phyloP scores from a whole-genome alignment of 2,797 vertebrate genomes.

The Gymnodraco acuticeps region DNA sequence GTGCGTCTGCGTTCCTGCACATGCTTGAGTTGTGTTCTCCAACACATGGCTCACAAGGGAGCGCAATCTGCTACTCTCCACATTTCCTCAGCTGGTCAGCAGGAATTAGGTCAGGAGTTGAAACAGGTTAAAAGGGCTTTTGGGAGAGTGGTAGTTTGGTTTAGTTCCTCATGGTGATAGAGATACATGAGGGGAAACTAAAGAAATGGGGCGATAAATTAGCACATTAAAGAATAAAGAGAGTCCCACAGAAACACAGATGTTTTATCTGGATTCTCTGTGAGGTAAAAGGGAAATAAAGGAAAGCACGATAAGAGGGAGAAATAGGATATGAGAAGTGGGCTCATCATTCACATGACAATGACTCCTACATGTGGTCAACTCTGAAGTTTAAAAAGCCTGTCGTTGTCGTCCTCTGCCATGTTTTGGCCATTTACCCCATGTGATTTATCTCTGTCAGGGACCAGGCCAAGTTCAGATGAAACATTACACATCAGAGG shows the following conservation, averaged over 20 bases:
- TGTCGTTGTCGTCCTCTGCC: constrained; percentile 33
- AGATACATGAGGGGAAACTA: constrained; percentile 38
- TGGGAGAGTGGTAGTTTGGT: constrained; percentile 55
- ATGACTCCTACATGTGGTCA: constrained; percentile 66
- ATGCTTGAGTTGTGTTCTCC: constrained; percentile 61
- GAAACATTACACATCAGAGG: constrained; percentile 37
- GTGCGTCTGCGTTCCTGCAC: constrained; percentile 64
- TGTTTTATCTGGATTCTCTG: constrained; percentile 46
- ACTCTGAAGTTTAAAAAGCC: constrained; percentile 48
- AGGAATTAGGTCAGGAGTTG: constrained; percentile 80
- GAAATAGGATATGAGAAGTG: constrained; percentile 50
- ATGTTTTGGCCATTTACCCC: constrained; percentile 54
- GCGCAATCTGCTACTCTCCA: constrained; percentile 59
- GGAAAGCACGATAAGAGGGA: constrained; percentile 26
- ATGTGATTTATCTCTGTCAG: constrained; percentile 57
- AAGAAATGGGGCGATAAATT: constrained; percentile 52
- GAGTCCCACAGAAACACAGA: constrained; percentile 35
- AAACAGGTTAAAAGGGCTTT: constrained; percentile 74
- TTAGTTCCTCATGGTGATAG: constrained; percentile 58
- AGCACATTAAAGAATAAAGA: constrained; percentile 49
- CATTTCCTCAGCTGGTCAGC: constrained; percentile 71
- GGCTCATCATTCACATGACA: constrained; percentile 51
- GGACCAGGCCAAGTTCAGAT: constrained; percentile 45
- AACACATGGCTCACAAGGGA: constrained; percentile 70
- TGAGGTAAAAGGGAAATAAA: constrained; percentile 17